Evolutionary conservation across 2,113 vertebrate genomes (phyloP).

Genomic region (Sigmodon hispidus): DNA sequence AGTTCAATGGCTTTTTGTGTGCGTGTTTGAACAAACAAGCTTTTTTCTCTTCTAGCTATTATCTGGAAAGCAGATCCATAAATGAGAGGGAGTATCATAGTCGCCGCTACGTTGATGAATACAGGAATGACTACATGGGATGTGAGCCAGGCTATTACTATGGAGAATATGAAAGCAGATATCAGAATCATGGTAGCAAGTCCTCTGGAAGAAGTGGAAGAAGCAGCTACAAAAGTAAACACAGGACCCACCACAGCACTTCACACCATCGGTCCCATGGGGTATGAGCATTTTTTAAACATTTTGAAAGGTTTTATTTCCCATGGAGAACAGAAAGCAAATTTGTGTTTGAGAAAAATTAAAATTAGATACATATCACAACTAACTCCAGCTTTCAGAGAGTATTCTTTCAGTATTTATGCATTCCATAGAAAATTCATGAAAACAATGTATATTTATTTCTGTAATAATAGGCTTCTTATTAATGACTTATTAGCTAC

Average conservation of each 20-base stretch:
- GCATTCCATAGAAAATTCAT: conserved; percentile 48
- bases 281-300: conserved; percentile 85
- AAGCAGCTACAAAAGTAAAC: conserved; percentile 86
- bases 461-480: background rate
- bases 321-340: conserved; percentile 60
- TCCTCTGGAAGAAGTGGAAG: conserved; percentile 87
- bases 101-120: conserved; percentile 79
- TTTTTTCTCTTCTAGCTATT: conserved; percentile 77
- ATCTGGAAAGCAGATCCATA: conserved; percentile 78
- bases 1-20: background rate
- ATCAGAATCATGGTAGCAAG: conserved; percentile 92
- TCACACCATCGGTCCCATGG: conserved; percentile 84
- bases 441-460: background rate
- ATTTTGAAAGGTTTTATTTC: conserved; percentile 59
- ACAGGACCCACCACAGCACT: conserved; percentile 74
- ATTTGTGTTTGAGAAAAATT: conserved; percentile 58
- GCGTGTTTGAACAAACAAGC: background rate
- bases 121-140: conserved; percentile 81
- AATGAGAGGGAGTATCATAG: conserved; percentile 82
- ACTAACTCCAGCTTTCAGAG: conserved; percentile 69
- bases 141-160: conserved; percentile 80
- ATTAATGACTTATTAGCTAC: background rate
- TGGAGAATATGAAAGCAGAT: conserved; percentile 83
- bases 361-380: conserved; percentile 53
- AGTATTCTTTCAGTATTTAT: conserved; percentile 60